phyloP scores from a whole-genome alignment of 2,797 vertebrate species.

The Scleropages formosus region DNA sequence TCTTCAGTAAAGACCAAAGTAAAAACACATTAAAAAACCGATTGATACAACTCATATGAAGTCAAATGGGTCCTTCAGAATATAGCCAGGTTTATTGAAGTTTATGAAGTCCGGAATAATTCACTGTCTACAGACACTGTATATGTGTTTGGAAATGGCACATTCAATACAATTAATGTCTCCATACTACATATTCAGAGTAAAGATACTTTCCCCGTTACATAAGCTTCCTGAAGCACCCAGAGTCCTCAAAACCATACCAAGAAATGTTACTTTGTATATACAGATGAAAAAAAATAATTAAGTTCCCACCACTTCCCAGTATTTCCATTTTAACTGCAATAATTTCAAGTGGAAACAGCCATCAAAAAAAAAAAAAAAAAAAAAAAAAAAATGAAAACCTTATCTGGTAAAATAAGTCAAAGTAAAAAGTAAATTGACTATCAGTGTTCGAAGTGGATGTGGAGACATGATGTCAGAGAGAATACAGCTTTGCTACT shows the following conservation, averaged over 20 bases:
- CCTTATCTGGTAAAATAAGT: neutral
- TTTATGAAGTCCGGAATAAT: too few relatives aligned
- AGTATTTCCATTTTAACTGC: slow-evolving; percentile 15
- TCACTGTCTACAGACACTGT: too few relatives aligned
- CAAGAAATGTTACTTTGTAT: slow-evolving; percentile 11
- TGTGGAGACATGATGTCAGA: neutral
- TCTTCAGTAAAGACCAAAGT: too few relatives aligned
- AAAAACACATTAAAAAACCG: too few relatives aligned
- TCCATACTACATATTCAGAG: neutral
- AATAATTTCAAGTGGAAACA: slow-evolving; percentile 9
- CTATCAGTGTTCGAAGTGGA: neutral
- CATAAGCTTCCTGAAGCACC: slow-evolving; percentile 1
- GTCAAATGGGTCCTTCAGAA: too few relatives aligned
- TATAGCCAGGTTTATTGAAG: too few relatives aligned
- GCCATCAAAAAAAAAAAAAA: neutral
- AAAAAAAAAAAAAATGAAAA: neutral
- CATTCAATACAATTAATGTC: neutral
- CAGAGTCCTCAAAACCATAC: neutral
- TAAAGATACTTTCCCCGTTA: neutral
- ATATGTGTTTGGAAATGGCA: too few relatives aligned
- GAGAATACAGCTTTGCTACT: neutral
- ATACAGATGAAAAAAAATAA: neutral
- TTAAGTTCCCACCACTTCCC: slow-evolving; percentile 10
- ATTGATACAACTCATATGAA: too few relatives aligned
- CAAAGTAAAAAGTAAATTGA: neutral